A percentile compares a stretch with the other conserved stretches of the same genome.
Conservation (phyloP, 2,113 vertebrate species). For the Halichoeres trimaculatus region DNA sequence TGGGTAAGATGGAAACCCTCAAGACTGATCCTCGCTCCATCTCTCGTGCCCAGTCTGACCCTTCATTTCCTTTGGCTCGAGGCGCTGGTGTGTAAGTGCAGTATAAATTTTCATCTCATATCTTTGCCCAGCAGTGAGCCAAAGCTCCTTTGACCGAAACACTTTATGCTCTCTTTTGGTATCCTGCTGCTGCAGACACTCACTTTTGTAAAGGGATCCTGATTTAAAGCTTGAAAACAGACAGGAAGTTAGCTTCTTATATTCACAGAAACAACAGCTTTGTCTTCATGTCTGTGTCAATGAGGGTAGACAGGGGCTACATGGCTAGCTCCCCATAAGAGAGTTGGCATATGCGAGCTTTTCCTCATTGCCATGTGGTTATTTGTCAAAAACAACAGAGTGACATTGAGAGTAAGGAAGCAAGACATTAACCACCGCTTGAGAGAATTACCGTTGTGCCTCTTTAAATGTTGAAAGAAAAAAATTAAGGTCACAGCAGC, state of each 20-base stretch:
- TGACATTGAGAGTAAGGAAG: constrained; percentile 18
- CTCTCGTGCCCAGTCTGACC: constrained; percentile 20
- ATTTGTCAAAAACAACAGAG: constrained; percentile 19
- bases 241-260: not conserved
- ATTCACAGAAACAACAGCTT: not conserved
- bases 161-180: constrained; percentile 4
- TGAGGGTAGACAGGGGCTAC: constrained; percentile 23
- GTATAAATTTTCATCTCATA: constrained; percentile 55
- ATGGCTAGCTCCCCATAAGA: constrained; percentile 8
- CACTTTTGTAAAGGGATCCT: not conserved
- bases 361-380: not conserved
- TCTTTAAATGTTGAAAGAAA: constrained; percentile 11
- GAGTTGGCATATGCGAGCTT: constrained; percentile 14
- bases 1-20: constrained; percentile 46
- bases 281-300: constrained; percentile 10
- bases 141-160: constrained; percentile 29
- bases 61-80: constrained; percentile 53
- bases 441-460: constrained; percentile 8
- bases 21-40: constrained; percentile 45
- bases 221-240: not conserved
- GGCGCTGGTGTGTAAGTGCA: constrained; percentile 40
- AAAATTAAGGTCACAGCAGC: constrained; percentile 28
- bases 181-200: constrained; percentile 16
- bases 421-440: constrained; percentile 35
- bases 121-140: constrained; percentile 35